These are phyloP conservation scores for Artibeus jamaicensis DNA, from an alignment of 2,797 vertebrate genomes.

Conservation along the genomic window DNA sequence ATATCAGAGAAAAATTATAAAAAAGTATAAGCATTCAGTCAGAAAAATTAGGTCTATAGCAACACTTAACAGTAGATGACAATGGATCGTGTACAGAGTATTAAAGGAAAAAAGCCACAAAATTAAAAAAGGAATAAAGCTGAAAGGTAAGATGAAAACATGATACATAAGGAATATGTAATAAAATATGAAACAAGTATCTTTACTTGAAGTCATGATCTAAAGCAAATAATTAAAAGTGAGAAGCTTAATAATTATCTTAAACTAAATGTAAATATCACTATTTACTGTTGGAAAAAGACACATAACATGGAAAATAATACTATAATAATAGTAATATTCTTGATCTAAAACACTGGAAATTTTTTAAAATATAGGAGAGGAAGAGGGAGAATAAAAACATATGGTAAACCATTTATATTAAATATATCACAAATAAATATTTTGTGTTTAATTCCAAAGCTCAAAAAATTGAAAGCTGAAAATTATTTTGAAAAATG, in stretches of 20 bases:
- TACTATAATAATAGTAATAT: neutral
- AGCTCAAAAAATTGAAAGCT: neutral
- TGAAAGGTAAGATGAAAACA: neutral
- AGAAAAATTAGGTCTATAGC: neutral
- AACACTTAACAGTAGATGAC: neutral
- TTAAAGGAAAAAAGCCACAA: neutral
- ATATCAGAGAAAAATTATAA: neutral
- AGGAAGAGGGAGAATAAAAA: neutral
- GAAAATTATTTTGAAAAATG: neutral
- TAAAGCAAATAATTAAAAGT: neutral
- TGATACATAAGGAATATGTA: neutral
- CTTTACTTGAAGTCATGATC: neutral
- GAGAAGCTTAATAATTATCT: neutral
- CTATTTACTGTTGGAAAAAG: neutral
- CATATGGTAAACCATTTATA: neutral
- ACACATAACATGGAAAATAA: neutral
- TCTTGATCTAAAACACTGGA: neutral
- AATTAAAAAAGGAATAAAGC: neutral
- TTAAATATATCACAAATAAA: neutral
- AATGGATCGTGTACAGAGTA: neutral
- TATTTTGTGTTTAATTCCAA: neutral
- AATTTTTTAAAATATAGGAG: neutral
- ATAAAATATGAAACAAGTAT: neutral
- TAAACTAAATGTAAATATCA: neutral
- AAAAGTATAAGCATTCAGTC: neutral